A percentile compares a stretch with the other conserved stretches of the same genome.
Evolutionary conservation across 2,113 vertebrate species (phyloP).

Genomic region (Melospiza melodia): DNA sequence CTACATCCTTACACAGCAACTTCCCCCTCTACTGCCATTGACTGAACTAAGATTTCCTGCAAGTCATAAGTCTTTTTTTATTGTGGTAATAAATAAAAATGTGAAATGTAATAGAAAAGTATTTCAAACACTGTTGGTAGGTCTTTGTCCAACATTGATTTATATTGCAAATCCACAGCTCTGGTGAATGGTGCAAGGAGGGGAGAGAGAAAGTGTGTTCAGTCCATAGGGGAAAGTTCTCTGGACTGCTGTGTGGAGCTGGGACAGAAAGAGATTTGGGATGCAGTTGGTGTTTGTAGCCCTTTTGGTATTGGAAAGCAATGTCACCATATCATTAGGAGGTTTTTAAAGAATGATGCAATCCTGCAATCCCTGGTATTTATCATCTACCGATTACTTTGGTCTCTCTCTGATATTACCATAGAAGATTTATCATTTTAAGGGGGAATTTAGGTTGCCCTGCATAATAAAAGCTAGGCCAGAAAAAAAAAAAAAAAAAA

Average conservation of each 20-base stretch:
- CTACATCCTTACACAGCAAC: background rate
- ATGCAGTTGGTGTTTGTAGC: background rate
- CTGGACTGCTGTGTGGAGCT: background rate
- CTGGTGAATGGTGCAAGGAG: background rate
- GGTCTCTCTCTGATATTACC: background rate
- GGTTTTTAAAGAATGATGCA: background rate
- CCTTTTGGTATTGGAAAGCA: background rate
- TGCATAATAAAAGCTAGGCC: background rate
- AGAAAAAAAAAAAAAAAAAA: background rate
- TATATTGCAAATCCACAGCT: background rate
- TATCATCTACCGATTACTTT: conserved; percentile 15
- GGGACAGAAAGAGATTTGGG: background rate
- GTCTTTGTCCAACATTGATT: conserved; percentile 13
- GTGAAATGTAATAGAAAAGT: background rate
- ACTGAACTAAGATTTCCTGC: background rate
- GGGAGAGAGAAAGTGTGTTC: background rate
- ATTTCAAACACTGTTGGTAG: background rate
- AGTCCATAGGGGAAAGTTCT: background rate
- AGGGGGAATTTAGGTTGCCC: background rate
- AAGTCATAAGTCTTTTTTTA: background rate
- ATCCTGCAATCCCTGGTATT: background rate
- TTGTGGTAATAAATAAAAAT: background rate
- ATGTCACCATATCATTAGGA: background rate
- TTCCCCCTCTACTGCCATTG: background rate
- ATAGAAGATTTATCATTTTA: background rate